Evolutionary conservation across 2,797 vertebrate genomes (phyloP).

Genomic region (Tokudaia muenninki): DNA sequence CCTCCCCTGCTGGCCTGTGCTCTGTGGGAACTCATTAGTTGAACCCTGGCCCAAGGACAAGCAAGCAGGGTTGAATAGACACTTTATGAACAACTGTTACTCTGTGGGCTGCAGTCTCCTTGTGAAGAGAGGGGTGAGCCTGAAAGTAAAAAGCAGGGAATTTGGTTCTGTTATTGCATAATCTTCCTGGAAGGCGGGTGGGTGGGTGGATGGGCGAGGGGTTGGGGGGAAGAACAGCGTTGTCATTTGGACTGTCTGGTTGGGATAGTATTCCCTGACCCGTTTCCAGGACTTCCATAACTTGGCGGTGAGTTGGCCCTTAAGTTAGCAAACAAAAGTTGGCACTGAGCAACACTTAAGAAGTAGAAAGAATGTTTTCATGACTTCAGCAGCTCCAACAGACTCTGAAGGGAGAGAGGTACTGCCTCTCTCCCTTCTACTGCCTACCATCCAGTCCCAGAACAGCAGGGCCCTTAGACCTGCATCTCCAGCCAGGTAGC

Average conservation of each 20-base stretch:
- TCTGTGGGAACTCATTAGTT: constrained; percentile 37
- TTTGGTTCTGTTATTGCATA: neutral
- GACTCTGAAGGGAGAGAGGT: neutral
- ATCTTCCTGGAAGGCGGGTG: constrained; percentile 56
- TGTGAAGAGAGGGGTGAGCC: constrained; percentile 61
- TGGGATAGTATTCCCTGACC: neutral
- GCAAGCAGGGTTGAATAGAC: constrained; percentile 54
- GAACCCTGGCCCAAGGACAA: constrained; percentile 56
- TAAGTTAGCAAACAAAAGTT: neutral
- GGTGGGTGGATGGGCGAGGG: neutral
- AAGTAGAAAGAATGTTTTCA: constrained; percentile 24
- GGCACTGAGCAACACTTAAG: neutral
- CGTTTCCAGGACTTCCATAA: neutral
- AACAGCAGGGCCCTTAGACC: too few species aligned
- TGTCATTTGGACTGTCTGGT: neutral
- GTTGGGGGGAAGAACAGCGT: neutral
- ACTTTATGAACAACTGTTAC: constrained; percentile 1
- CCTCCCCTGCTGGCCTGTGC: neutral
- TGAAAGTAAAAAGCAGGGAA: constrained; percentile 23
- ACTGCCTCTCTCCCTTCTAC: neutral
- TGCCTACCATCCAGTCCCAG: neutral
- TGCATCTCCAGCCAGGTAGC: too few species aligned
- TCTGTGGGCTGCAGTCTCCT: neutral
- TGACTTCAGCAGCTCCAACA: neutral
- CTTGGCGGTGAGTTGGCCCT: neutral